Conservation (phyloP, 2,797 vertebrate species). For the Ibycter americanus region DNA sequence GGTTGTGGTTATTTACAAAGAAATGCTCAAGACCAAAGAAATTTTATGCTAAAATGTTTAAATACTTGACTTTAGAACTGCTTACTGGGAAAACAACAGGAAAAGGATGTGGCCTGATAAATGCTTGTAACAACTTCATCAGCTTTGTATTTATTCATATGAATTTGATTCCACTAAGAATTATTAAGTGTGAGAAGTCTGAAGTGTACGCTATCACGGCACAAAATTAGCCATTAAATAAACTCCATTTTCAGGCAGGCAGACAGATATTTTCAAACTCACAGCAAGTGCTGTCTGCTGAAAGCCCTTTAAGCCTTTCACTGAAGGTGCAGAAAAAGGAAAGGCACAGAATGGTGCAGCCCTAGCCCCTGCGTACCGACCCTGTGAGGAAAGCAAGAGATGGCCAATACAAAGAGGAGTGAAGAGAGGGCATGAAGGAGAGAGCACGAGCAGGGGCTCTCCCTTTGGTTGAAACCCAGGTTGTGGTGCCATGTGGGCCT, state of each 20-base stretch:
- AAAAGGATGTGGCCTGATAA: slow-evolving; percentile 68
- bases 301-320: neutral
- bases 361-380: fast-evolving
- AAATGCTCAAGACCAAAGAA: neutral
- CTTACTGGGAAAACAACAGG: slow-evolving; percentile 58
- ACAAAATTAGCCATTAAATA: neutral
- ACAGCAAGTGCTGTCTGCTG: neutral
- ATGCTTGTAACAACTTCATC: slow-evolving; percentile 4
- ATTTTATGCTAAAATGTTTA: slow-evolving; percentile 4
- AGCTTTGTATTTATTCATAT: neutral
- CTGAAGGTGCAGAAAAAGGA: neutral
- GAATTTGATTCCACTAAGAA: slow-evolving; percentile 5
- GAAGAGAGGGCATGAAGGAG: neutral
- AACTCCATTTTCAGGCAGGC: neutral
- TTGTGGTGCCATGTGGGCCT: neutral
- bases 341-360: neutral
- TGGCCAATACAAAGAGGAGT: neutral
- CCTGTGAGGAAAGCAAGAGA: neutral
- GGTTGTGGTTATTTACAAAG: slow-evolving; percentile 41
- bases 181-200: neutral
- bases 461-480: neutral
- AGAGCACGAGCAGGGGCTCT: neutral
- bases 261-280: neutral
- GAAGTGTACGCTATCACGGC: fast-evolving
- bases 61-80: slow-evolving; percentile 15